Evolutionary conservation across 2,888 invertebrate genomes (phyloP).

Genomic region (Sabellastarte sp.): DNA sequence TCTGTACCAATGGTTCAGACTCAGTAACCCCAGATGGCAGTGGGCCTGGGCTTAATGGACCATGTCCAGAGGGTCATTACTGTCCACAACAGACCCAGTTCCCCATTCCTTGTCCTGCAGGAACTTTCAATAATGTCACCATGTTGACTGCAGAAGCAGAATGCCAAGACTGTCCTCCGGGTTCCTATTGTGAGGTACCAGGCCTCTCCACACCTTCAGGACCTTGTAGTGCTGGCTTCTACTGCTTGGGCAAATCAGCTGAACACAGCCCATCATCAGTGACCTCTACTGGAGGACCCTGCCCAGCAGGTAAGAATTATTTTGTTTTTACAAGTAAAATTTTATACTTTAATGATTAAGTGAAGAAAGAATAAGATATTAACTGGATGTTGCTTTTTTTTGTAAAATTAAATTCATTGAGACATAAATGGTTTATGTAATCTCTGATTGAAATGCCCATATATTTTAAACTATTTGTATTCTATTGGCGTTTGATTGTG

Average conservation of each 20-base stretch:
- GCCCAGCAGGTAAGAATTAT: slow-evolving; percentile 41
- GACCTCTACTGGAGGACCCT: slow-evolving; percentile 46
- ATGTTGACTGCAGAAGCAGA: slow-evolving; percentile 24
- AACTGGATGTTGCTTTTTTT: too few relatives aligned
- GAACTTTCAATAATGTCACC: slow-evolving; percentile 51
- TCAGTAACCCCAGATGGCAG: slow-evolving; percentile 28
- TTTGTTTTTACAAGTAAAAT: too few relatives aligned
- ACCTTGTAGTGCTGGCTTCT: slow-evolving; percentile 46
- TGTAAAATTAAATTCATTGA: too few relatives aligned
- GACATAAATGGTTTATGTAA: too few relatives aligned
- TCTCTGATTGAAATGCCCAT: too few relatives aligned
- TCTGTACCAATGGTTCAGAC: slow-evolving; percentile 46
- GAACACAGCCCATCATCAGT: slow-evolving; percentile 36
- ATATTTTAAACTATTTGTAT: too few relatives aligned
- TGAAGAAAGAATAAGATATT: too few relatives aligned
- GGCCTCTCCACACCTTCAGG: slow-evolving; percentile 45
- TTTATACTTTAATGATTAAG: too few relatives aligned
- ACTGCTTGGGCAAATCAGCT: slow-evolving; percentile 46
- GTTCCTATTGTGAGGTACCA: slow-evolving; percentile 46
- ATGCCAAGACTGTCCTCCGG: slow-evolving; percentile 46
- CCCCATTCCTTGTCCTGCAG: slow-evolving; percentile 46
- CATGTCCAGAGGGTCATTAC: slow-evolving; percentile 50
- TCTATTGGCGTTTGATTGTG: too few relatives aligned
- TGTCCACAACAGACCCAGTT: slow-evolving; percentile 43
- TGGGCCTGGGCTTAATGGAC: slow-evolving; percentile 41